A percentile compares a stretch with the other conserved stretches of the same genome.
These are phyloP conservation scores for Apodemia hepburni DNA, from an alignment of 2,888 invertebrate genomes.

Conservation along the genomic window DNA sequence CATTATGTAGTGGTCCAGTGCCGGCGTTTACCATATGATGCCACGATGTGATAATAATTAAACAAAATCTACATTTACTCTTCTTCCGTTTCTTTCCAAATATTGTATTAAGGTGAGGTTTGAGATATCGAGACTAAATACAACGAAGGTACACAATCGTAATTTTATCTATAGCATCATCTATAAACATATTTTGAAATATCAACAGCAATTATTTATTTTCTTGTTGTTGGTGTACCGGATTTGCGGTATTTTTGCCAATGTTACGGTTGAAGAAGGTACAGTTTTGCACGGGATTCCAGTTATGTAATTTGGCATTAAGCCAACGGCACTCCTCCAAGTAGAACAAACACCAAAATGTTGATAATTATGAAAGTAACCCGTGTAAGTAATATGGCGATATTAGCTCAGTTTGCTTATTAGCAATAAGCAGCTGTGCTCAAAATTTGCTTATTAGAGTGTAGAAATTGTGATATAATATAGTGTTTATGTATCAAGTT, in stretches of 20 bases:
- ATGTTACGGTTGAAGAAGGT: slow-evolving; percentile 1
- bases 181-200: too few species aligned
- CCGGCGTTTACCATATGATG: too few species aligned
- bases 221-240: background rate
- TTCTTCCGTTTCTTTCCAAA: too few species aligned
- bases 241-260: background rate
- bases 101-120: too few species aligned
- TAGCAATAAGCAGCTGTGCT: background rate
- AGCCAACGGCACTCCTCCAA: background rate
- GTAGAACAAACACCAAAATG: slow-evolving; percentile 7
- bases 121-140: too few species aligned
- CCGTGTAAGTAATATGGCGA: background rate
- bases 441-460: background rate
- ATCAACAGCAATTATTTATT: too few species aligned
- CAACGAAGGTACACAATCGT: too few species aligned
- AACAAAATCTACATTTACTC: too few species aligned
- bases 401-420: slow-evolving; percentile 3
- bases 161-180: too few species aligned
- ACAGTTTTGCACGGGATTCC: background rate
- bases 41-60: too few species aligned
- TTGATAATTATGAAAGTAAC: background rate
- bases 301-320: background rate
- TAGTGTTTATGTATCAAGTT: too few species aligned
- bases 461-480: background rate
- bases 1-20: too few species aligned